A percentile compares a stretch with the other conserved stretches of the same genome.
phyloP scores from a whole-genome alignment of 2,888 invertebrate species.

The Linnaemya vulpina region DNA sequence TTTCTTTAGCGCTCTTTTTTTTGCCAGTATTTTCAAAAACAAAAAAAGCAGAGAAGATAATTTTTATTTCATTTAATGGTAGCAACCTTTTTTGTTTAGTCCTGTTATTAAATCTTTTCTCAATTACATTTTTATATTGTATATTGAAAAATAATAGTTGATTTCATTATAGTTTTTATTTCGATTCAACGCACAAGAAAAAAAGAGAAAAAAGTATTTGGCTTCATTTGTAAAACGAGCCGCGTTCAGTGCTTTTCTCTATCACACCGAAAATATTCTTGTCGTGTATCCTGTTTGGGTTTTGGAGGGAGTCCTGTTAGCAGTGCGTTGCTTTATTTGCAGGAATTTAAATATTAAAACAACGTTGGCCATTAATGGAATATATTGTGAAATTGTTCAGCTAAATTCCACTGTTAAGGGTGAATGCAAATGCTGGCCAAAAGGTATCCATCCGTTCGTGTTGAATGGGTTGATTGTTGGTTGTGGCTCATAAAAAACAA shows the following conservation, averaged over 20 bases:
- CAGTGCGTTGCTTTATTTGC: conserved; percentile 10
- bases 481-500: conserved; percentile 28
- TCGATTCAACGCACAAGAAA: too few species aligned
- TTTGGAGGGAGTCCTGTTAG: background rate
- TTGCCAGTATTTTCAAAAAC: too few species aligned
- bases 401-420: background rate
- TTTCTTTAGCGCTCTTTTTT: too few species aligned
- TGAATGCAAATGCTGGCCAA: background rate
- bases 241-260: background rate
- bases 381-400: conserved; percentile 32
- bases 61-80: too few species aligned
- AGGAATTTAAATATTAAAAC: conserved; percentile 53
- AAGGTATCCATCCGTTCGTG: background rate
- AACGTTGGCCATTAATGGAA: conserved; percentile 56
- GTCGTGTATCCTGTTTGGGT: background rate
- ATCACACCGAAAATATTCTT: background rate
- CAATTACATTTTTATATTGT: too few species aligned
- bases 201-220: background rate
- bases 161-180: too few species aligned
- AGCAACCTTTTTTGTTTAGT: too few species aligned
- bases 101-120: too few species aligned
- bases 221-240: background rate
- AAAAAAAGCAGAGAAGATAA: too few species aligned
- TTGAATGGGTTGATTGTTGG: background rate
- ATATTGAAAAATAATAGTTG: too few species aligned